Base-by-base conservation (phyloP, 2,797 vertebrate species). In the Synaphobranchus kaupii region DNA sequence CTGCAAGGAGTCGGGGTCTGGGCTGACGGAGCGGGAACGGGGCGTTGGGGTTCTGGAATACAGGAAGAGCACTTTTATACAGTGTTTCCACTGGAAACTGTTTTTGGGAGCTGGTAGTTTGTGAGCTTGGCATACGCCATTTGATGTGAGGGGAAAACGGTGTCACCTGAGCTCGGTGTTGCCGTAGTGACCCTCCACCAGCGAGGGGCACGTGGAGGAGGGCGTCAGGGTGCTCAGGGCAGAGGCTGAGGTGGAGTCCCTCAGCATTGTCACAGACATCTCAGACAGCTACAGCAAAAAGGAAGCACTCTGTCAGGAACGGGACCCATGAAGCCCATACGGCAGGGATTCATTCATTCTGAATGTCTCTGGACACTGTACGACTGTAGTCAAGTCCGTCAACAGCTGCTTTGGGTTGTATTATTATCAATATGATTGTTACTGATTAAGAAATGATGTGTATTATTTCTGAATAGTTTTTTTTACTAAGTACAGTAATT, bases 201-300 rank as follows among this genome's bases (percentile, higher is more conserved):
- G 91, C 15, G 99, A 99, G 0, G 99, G 98, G 88, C 98, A 99
- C 90, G 98, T 99, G 0, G 98, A 98, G 86, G 98, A 99, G 0
- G 99, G 98, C 2, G 99, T 99, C 90, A 99, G 95, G 0, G 97
- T 97, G 92, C 96, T 96, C 89, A 99, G 95, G 73, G 93, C 95
- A 54, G 98, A 95, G 89, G 97, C 94, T 80, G 96, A 98, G 20
- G 93, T 93, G 0, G 97, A 95, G 44, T 99, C 98, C 91, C 97
- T 97, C 94, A 97, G 95, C 87, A 99, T 93, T 0, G 98, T 98
- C 83, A 98, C 97, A 0, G 99, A 99, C 96, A 99, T 99, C 96
- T 99, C 98, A 0, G 98, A 99, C 50, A 99, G 96, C 99, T 99
- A 93, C 81, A 91, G 93, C 68, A 89, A 88, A 92, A 56, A 22